Evolutionary conservation across 2,113 vertebrate species (phyloP).

Genomic region (Melanotaenia duboulayi): DNA sequence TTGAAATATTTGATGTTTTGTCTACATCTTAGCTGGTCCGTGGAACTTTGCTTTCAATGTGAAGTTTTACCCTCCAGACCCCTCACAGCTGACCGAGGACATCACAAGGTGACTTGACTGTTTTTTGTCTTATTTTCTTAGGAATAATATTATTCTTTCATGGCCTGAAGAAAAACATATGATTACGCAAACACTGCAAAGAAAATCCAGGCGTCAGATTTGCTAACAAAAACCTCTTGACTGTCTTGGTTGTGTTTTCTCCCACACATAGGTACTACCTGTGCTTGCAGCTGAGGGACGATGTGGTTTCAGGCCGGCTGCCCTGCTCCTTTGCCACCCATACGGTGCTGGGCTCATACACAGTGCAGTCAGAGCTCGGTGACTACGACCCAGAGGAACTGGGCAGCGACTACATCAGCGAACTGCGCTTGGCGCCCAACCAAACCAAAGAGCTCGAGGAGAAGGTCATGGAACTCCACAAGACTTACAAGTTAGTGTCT

Average conservation of each 20-base stretch:
- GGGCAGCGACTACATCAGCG: slow-evolving; percentile 89
- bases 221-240: background rate
- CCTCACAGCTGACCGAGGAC: slow-evolving; percentile 94
- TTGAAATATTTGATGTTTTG: slow-evolving; percentile 21
- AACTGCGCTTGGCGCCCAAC: slow-evolving; percentile 93
- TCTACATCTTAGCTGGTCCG: slow-evolving; percentile 86
- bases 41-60: slow-evolving; percentile 98
- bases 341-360: slow-evolving; percentile 93
- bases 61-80: slow-evolving; percentile 99
- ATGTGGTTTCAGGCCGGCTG: slow-evolving; percentile 93
- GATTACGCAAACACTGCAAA: background rate
- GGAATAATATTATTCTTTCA: too few species aligned
- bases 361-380: slow-evolving; percentile 93
- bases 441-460: slow-evolving; percentile 97
- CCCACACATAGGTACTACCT: slow-evolving; percentile 90
- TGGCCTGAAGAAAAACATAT: background rate
- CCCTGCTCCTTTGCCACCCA: slow-evolving; percentile 97
- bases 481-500: slow-evolving; percentile 90
- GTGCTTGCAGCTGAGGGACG: slow-evolving; percentile 94
- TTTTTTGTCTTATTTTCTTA: background rate
- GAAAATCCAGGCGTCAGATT: background rate
- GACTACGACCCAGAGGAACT: slow-evolving; percentile 94
- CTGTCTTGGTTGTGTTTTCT: background rate
- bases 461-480: slow-evolving; percentile 95
- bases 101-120: slow-evolving; percentile 89